Conservation (phyloP, 2,888 invertebrate genomes). For the Acronicta leporina region DNA sequence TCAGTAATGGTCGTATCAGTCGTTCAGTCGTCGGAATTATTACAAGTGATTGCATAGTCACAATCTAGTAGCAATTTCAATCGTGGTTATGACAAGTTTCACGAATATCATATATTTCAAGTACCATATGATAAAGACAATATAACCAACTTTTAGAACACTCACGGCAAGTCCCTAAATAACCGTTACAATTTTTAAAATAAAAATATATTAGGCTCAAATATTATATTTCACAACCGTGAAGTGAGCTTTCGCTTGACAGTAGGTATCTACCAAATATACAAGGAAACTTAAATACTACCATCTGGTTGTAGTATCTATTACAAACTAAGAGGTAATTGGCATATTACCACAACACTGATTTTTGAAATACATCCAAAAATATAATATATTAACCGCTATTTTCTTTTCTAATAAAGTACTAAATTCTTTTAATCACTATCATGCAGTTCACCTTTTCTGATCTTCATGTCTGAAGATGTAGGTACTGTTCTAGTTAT, state of each 20-base stretch:
- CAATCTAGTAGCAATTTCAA: too few relatives aligned
- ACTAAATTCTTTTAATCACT: neutral
- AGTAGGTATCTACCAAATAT: neutral
- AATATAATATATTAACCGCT: neutral
- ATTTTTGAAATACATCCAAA: constrained; percentile 24
- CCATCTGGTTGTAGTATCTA: constrained; percentile 1
- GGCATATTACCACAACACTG: constrained; percentile 17
- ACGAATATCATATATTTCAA: too few relatives aligned
- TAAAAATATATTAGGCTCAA: too few relatives aligned
- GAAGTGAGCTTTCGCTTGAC: constrained; percentile 17
- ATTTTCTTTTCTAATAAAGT: neutral
- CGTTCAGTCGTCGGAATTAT: too few relatives aligned
- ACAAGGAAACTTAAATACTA: neutral
- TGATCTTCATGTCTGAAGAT: neutral
- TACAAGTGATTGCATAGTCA: too few relatives aligned
- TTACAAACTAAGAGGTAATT: constrained; percentile 41
- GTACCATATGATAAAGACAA: too few relatives aligned
- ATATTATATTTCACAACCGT: constrained; percentile 1
- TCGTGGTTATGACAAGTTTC: too few relatives aligned
- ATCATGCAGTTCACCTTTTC: constrained; percentile 9
- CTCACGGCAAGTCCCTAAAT: too few relatives aligned
- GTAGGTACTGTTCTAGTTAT: too few relatives aligned
- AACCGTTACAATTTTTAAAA: too few relatives aligned
- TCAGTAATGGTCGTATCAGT: too few relatives aligned
- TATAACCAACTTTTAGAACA: too few relatives aligned